Percentiles rank a stretch among this genome's conserved stretches.
Conservation (phyloP, 1,140 invertebrate genomes). For the Theocolax elegans region DNA sequence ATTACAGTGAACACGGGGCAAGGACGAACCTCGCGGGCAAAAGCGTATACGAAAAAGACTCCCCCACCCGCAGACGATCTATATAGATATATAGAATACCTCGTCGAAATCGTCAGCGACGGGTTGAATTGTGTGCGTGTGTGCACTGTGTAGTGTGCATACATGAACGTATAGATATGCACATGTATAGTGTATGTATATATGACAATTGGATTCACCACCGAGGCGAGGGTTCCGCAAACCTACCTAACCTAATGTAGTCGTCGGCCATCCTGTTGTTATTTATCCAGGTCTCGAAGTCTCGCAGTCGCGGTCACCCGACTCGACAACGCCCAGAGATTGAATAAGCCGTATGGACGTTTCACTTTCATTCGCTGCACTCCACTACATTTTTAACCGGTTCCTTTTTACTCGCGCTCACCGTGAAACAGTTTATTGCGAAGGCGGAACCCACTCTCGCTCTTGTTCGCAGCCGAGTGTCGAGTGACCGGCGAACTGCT, state of each 20-base stretch:
- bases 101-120: no score
- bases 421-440: neutral
- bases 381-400: slow-evolving; percentile 21
- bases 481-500: neutral
- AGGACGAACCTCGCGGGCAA: neutral
- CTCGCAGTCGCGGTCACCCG: neutral
- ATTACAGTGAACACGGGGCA: no score
- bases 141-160: no score
- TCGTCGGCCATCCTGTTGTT: slow-evolving; percentile 58
- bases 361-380: slow-evolving; percentile 15
- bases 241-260: slow-evolving; percentile 65
- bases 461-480: no score
- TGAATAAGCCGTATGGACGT: neutral
- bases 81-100: neutral
- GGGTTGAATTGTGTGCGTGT: no score
- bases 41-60: neutral
- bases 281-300: neutral
- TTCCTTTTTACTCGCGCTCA: neutral
- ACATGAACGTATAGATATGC: no score
- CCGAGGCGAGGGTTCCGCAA: slow-evolving; percentile 8
- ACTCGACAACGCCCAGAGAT: neutral
- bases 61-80: neutral
- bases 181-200: no score
- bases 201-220: no score
- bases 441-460: slow-evolving; percentile 5